phyloP scores from a whole-genome alignment of 2,113 vertebrate species.

The Crocuta crocuta region DNA sequence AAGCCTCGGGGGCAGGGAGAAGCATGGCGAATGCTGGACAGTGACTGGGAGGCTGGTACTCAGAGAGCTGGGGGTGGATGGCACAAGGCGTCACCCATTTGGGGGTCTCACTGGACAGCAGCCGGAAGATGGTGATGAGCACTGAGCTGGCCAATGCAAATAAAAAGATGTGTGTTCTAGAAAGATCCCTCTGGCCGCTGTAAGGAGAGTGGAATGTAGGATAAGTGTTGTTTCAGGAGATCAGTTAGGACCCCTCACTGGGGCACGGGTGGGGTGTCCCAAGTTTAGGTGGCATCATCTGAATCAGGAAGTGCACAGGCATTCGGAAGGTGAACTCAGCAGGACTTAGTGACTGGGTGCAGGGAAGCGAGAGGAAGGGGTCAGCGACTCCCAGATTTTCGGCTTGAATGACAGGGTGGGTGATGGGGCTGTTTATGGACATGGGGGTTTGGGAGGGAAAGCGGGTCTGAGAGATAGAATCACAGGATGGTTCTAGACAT shows the following conservation, averaged over 20 bases:
- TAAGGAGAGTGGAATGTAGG: background rate
- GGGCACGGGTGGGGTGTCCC: background rate
- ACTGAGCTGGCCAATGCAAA: background rate
- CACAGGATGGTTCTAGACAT: background rate
- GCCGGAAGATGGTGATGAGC: background rate
- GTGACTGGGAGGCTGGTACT: background rate
- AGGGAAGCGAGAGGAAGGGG: background rate
- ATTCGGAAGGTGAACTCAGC: background rate
- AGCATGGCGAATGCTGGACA: background rate
- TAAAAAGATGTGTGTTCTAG: constrained; percentile 22
- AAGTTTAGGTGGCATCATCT: background rate
- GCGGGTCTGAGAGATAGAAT: background rate
- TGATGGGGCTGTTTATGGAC: background rate
- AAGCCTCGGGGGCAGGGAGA: background rate
- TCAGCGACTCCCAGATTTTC: background rate
- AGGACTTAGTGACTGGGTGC: background rate
- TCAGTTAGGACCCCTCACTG: background rate
- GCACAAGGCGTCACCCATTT: background rate
- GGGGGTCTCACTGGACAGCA: background rate
- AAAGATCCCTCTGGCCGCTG: background rate
- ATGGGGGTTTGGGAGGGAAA: background rate
- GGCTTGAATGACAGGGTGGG: rapidly evolving
- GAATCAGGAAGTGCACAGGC: background rate
- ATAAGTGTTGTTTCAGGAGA: background rate
- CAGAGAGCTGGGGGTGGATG: background rate